Evolutionary conservation across 1,140 invertebrate genomes (phyloP).

Genomic region (Mycetomoellerius zeteki): DNA sequence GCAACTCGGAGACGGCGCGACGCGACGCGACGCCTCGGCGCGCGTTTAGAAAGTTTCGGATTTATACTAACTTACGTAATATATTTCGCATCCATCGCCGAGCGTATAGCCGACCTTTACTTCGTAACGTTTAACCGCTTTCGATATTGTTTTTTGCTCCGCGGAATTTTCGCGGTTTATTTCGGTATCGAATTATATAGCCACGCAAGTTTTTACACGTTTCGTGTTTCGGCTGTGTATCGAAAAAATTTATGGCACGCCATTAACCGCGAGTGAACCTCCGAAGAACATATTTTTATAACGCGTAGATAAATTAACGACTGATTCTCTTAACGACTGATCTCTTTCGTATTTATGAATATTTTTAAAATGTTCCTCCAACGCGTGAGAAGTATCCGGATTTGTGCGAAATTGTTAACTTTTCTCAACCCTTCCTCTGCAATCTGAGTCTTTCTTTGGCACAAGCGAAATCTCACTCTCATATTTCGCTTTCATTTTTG

Average conservation of each 20-base stretch:
- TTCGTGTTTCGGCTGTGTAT: conserved; percentile 4
- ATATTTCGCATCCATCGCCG: conserved; percentile 23
- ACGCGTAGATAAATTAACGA: neutral
- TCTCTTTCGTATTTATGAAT: neutral
- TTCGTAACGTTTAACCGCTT: conserved; percentile 27
- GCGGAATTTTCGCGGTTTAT: conserved; percentile 44
- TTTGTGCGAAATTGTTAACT: neutral
- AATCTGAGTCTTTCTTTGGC: no score
- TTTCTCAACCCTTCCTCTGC: neutral
- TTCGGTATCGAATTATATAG: neutral
- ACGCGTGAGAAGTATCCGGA: neutral
- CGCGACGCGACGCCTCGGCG: neutral
- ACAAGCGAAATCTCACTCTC: no score
- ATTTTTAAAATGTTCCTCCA: neutral
- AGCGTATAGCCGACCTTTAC: conserved; percentile 19
- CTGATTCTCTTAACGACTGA: neutral
- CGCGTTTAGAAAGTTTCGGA: conserved; percentile 55
- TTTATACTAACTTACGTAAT: conserved; percentile 56
- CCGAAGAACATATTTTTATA: neutral
- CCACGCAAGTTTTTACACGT: neutral
- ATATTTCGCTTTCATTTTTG: no score
- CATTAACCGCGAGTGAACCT: neutral
- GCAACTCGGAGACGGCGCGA: conserved; percentile 4
- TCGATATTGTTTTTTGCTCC: conserved; percentile 21
- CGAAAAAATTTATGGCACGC: neutral